phyloP scores from a whole-genome alignment of 2,888 invertebrate species.

The Caenorhabditis zanzibari region DNA sequence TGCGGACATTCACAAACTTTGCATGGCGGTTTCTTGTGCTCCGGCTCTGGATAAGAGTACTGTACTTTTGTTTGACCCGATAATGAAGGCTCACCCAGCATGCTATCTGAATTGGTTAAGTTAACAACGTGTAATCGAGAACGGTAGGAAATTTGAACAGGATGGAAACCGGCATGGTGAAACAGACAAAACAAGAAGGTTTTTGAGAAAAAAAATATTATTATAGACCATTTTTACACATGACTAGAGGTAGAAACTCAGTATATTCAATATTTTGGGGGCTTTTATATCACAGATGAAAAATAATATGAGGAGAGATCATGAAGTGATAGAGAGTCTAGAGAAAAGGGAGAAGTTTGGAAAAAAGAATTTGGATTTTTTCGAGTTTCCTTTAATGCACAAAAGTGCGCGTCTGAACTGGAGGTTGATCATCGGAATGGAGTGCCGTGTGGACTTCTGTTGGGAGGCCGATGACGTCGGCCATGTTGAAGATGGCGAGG shows the following conservation, averaged over 20 bases:
- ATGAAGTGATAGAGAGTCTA: neutral
- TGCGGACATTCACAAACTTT: too few relatives aligned
- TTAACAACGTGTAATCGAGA: neutral
- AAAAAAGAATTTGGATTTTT: neutral
- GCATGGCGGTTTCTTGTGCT: too few relatives aligned
- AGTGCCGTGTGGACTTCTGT: constrained; percentile 70
- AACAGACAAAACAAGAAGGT: neutral
- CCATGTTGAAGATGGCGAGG: constrained; percentile 74
- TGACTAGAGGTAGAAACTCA: constrained; percentile 11
- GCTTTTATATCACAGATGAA: constrained; percentile 13
- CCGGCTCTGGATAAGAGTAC: too few relatives aligned
- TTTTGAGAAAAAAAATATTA: neutral
- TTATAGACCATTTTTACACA: neutral
- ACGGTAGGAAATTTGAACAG: too few relatives aligned
- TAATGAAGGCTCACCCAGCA: neutral
- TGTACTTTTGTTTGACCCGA: too few relatives aligned
- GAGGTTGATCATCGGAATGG: neutral
- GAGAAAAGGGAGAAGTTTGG: too few relatives aligned
- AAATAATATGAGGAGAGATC: constrained; percentile 10
- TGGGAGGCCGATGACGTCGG: constrained; percentile 68
- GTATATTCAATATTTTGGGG: neutral
- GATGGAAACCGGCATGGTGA: neutral
- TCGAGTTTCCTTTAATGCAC: neutral
- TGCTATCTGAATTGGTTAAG: neutral
- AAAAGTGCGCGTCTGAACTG: neutral